Evolutionary conservation across 1,140 invertebrate genomes (phyloP), one percentile per base, ranked within the genome.

Genomic region (Oreohelix idahoensis): DNA sequence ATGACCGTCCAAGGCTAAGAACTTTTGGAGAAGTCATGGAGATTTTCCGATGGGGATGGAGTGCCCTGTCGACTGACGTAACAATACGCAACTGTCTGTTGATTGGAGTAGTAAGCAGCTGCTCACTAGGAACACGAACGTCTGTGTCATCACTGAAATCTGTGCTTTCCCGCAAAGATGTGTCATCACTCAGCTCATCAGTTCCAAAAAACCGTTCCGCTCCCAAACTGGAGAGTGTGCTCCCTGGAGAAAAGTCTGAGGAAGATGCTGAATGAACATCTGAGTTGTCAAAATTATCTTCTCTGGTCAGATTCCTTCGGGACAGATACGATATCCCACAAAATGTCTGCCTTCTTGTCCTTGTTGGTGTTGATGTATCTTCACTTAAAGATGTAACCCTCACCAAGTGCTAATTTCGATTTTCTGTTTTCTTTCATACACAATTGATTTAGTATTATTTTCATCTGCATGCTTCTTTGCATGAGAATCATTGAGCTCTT

Each of bases 161-260:
- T 26, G 83, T 82, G 49, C 86, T 87, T 78, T 89, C 88, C 49
- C 84, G 80, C 66, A 86, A 70, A 84, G 38, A 45, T 26, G 66
- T 87, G 32, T 90, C 89, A 88, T 89, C 87, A 76, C 86, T 89
- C 49, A 89, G 88, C 63, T 89, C 88, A 84, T 90, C 89, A 74
- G 84, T 85, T 45, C 86, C 82, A 75, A 87, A 86, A 79, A 84
- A 85, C 23, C 84, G 84, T 15, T 89, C 87, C 71, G 84, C 73
- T 79, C 88, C 87, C 70, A 86, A 79, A 77, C 85, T 89, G 17
- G 86, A 86, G 53, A 86, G 81, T 13, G 86, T 87, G 73, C 87
- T 86, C 13, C 85, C 79, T 39, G 88, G 87, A 26, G 88, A 88
- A 84, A 86, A 89, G 36, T 87, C 88, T 35, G 88, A 88, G 20